phyloP scores from a whole-genome alignment of 2,888 invertebrate genomes.

The Deroplatys truncata region DNA sequence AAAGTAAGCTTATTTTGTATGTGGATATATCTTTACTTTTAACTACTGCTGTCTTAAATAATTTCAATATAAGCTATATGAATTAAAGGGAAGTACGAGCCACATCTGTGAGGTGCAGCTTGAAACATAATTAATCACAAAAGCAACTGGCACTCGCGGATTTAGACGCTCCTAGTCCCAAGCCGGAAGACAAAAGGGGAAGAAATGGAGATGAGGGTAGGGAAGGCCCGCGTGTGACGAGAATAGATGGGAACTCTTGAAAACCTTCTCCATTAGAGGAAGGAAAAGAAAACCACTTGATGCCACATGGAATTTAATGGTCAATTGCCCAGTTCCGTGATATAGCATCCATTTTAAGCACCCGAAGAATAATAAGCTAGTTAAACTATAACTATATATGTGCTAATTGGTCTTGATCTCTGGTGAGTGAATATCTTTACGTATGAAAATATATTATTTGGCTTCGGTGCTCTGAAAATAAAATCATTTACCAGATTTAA shows the following conservation, averaged over 20 bases:
- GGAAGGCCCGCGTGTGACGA: neutral
- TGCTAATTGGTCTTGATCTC: neutral
- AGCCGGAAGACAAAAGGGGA: neutral
- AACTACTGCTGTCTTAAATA: neutral
- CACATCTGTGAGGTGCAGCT: neutral
- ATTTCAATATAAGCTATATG: neutral
- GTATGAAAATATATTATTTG: too few relatives aligned
- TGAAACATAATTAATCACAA: neutral
- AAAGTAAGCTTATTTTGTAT: neutral
- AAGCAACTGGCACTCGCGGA: neutral
- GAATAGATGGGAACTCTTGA: neutral
- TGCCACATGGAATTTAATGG: neutral
- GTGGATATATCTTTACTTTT: neutral
- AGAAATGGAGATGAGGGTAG: neutral
- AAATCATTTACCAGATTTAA: too few relatives aligned
- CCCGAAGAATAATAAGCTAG: neutral
- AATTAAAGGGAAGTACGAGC: neutral
- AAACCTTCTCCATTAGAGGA: neutral
- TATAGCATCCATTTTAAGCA: neutral
- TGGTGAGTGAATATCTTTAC: too few relatives aligned
- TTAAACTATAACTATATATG: too few relatives aligned
- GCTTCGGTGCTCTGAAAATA: too few relatives aligned
- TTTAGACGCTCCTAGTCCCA: neutral
- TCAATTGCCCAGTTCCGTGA: neutral
- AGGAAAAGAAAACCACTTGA: neutral